phyloP scores from a whole-genome alignment of 2,888 invertebrate genomes.

The Stratiomys singularior region DNA sequence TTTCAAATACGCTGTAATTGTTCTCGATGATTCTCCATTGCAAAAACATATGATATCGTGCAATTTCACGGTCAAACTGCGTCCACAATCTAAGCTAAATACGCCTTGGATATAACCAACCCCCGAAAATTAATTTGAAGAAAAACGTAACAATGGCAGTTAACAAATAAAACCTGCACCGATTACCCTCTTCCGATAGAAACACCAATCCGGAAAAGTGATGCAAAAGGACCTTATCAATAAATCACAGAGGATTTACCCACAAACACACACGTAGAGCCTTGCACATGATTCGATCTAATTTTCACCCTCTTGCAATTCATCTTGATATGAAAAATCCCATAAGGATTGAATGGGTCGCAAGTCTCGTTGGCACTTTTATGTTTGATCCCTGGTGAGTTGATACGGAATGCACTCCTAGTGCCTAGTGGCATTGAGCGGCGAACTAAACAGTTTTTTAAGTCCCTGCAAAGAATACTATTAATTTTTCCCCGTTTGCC shows the following conservation, averaged over 20 bases:
- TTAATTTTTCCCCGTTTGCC: conserved; percentile 17
- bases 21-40: no score
- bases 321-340: neutral
- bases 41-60: no score
- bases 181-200: neutral
- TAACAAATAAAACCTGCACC: neutral
- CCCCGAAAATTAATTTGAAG: no score
- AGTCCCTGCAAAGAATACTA: neutral
- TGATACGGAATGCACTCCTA: neutral
- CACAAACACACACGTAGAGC: neutral
- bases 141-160: no score
- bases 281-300: conserved; percentile 5
- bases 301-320: conserved; percentile 35
- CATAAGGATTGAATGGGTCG: neutral
- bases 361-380: neutral
- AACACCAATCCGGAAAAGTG: neutral
- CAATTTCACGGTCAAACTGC: no score
- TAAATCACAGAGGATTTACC: conserved; percentile 35
- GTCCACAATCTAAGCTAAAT: no score
- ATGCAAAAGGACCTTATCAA: neutral
- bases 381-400: neutral
- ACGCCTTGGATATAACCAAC: no score
- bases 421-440: neutral
- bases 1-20: no score
- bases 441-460: neutral